phyloP scores from a whole-genome alignment of 2,888 invertebrate genomes.

The Cyaniris semiargus region DNA sequence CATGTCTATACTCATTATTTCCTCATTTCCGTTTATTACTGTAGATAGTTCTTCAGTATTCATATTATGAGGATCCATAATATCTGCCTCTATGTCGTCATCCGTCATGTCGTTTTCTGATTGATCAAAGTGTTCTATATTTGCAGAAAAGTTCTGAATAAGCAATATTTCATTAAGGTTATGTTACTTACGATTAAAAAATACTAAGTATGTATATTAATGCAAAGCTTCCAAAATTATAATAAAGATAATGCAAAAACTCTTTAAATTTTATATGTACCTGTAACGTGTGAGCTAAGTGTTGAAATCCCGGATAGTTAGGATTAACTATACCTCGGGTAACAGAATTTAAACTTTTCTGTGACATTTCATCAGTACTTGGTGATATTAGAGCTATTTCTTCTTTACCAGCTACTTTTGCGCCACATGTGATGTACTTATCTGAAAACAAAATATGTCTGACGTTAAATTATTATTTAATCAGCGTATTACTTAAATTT shows the following conservation, averaged over 20 bases:
- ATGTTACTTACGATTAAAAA: background rate
- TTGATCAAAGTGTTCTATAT: conserved; percentile 71
- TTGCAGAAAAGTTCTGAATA: conserved; percentile 70
- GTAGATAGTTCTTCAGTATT: conserved; percentile 26
- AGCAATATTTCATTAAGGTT: background rate
- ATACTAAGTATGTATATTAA: background rate
- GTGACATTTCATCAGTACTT: conserved; percentile 78
- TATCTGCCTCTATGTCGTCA: conserved; percentile 72
- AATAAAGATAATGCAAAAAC: background rate
- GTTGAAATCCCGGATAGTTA: conserved; percentile 92
- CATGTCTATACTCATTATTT: conserved; percentile 44
- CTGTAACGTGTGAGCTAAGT: conserved; percentile 86
- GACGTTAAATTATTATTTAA: background rate
- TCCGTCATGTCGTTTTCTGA: conserved; percentile 79
- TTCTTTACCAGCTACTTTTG: conserved; percentile 71
- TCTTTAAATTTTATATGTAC: conserved; percentile 48
- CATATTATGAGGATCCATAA: conserved; percentile 58
- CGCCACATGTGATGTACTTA: conserved; percentile 44
- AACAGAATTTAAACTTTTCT: conserved; percentile 63
- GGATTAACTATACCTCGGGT: conserved; percentile 90
- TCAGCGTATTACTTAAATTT: background rate
- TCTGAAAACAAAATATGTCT: conserved; percentile 35
- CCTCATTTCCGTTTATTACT: conserved; percentile 49
- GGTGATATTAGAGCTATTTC: conserved; percentile 80
- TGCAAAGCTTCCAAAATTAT: background rate